phyloP scores from a whole-genome alignment of 2,888 invertebrate species.

The Ariolimax columbianus region DNA sequence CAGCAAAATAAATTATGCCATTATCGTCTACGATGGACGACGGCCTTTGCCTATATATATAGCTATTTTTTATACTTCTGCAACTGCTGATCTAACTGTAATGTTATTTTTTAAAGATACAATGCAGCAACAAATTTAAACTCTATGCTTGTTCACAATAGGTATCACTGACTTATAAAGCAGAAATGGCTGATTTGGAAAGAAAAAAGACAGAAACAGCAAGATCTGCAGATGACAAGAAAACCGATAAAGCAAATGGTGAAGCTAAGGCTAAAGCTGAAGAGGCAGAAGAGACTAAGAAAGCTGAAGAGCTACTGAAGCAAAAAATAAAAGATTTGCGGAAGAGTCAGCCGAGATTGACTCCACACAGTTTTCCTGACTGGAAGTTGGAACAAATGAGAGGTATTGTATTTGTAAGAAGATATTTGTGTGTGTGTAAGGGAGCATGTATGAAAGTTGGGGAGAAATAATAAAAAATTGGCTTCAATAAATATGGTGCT shows the following conservation, averaged over 20 bases:
- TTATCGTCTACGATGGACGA: too few species aligned
- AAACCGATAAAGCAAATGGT: conserved; percentile 6
- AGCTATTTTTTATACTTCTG: too few species aligned
- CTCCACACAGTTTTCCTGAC: conserved; percentile 45
- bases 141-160: not conserved
- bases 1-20: too few species aligned
- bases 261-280: conserved; percentile 16
- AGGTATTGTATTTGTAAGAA: conserved; percentile 32
- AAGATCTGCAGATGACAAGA: conserved; percentile 10
- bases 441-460: not conserved
- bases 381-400: conserved; percentile 31
- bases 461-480: too few species aligned
- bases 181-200: conserved; percentile 39
- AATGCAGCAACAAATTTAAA: too few species aligned
- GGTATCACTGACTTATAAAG: not conserved
- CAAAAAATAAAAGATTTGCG: conserved; percentile 47
- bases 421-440: not conserved
- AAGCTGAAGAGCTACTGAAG: conserved; percentile 46
- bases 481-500: too few species aligned
- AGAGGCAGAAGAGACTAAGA: conserved; percentile 28
- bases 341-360: conserved; percentile 26
- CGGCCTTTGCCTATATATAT: too few species aligned
- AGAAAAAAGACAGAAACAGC: conserved; percentile 5
- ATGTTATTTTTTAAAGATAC: too few species aligned
- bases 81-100: too few species aligned